Evolutionary conservation across 2,113 vertebrate species (phyloP), one percentile per base, ranked within the genome.

Genomic region (Bubo blakistoni): DNA sequence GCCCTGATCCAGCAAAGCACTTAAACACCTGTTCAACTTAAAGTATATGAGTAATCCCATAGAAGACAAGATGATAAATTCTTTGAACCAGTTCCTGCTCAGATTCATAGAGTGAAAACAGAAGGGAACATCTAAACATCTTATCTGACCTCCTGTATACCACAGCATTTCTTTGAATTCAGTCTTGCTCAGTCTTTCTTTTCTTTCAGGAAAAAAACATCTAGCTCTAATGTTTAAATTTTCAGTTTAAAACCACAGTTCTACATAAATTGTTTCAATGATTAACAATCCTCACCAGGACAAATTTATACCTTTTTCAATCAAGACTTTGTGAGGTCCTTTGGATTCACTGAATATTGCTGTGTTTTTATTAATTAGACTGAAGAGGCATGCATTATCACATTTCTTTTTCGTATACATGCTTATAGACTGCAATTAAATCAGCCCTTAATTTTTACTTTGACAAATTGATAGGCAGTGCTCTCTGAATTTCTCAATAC

Each of bases 31-130:
- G 78, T 88, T 92, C 92, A 94, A 59, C 30, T 81, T 87, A 62
- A 92, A 92, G 58, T 79, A 73, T 85, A 66, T 90, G 77, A 96
- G 93, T 94, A 92, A 92, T 94, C 74, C 73, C 91, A 90, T 11
- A 51, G 92, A 92, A 88, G 91, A 91, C 81, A 95, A 92, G 84
- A 90, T 25, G 51, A 95, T 93, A 87, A 96, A 94, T 96, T 70
- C 58, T 92, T 93, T 92, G 81, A 67, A 82, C 29, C 49, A 72
- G 47, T 88, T 94, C 47, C 72, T 88, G 87, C 87, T 90, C 65
- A 73, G 81, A 88, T 87, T 93, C 90, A 76, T 65, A 80, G 93
- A 73, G 34, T 77, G 76, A 88, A 95, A 96, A 91, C 58, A 91
- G 78, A 95, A 80, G n/a, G 22, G 74, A 88, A 95, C 88, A 93